Percentiles rank a stretch among this genome's conserved stretches.
These are phyloP conservation scores for Heliconius melpomene DNA, from an alignment of 1,140 invertebrate genomes.

Conservation along the genomic window DNA sequence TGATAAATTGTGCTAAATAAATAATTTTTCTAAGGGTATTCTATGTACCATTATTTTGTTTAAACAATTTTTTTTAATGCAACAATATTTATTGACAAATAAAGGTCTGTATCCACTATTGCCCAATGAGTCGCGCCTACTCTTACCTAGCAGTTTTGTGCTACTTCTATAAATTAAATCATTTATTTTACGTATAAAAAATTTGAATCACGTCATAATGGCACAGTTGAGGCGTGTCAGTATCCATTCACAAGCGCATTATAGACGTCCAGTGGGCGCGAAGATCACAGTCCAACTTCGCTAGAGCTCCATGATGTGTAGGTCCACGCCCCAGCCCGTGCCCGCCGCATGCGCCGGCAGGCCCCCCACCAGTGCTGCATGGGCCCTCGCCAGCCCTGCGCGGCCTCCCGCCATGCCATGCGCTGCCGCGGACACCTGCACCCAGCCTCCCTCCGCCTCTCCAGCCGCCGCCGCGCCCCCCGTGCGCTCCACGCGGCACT, in stretches of 20 bases:
- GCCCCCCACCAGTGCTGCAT: conserved; percentile 38
- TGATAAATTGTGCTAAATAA: conserved; percentile 1
- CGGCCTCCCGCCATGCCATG: conserved; percentile 43
- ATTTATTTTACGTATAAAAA: too few relatives aligned
- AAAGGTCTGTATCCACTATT: not conserved
- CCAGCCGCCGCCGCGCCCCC: not conserved
- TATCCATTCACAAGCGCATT: too few relatives aligned
- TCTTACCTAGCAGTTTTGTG: too few relatives aligned
- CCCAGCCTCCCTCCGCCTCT: conserved; percentile 18
- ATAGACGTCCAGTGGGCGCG: too few relatives aligned
- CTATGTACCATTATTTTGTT: too few relatives aligned
- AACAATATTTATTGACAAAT: too few relatives aligned
- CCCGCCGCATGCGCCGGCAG: conserved; percentile 47
- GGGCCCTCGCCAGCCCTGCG: conserved; percentile 29
- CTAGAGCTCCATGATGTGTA: conserved; percentile 50
- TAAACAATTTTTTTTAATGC: too few relatives aligned
- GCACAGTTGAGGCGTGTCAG: too few relatives aligned
- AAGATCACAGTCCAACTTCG: not conserved
- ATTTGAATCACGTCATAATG: too few relatives aligned
- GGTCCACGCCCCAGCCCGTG: conserved; percentile 64
- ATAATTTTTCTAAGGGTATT: too few relatives aligned
- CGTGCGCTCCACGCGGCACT: conserved; percentile 22
- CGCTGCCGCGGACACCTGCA: conserved; percentile 52
- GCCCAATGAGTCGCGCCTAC: too few relatives aligned
- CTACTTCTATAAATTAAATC: too few relatives aligned